A percentile compares a stretch with the other conserved stretches of the same genome.
Evolutionary conservation across 1,140 invertebrate genomes (phyloP).

Genomic region (Bombus confusus): DNA sequence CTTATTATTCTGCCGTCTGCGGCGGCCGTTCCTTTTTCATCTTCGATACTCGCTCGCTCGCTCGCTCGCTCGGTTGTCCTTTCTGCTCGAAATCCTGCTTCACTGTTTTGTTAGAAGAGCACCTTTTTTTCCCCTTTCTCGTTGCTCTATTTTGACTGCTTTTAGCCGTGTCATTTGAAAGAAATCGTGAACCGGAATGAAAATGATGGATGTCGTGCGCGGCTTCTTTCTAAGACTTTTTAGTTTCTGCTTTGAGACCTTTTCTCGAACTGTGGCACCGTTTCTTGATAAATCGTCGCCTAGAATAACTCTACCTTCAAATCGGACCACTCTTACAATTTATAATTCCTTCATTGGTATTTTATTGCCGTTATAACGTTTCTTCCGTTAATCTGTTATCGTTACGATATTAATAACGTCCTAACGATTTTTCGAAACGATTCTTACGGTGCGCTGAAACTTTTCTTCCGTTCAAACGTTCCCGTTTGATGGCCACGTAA

Average conservation of each 20-base stretch:
- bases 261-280: neutral
- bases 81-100: constrained; percentile 46
- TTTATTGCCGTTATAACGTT: neutral
- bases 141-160: neutral
- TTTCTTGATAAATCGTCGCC: neutral
- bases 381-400: no score
- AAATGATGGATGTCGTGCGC: constrained; percentile 7
- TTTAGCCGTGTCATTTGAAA: neutral
- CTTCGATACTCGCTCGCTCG: constrained; percentile 50
- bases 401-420: no score
- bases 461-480: no score
- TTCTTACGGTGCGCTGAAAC: no score
- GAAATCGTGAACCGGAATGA: constrained; percentile 2
- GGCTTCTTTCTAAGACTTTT: neutral
- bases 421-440: no score
- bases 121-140: neutral
- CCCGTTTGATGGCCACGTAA: no score
- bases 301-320: neutral
- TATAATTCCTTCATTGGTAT: neutral
- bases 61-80: constrained; percentile 21
- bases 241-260: neutral
- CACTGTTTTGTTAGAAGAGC: constrained; percentile 23
- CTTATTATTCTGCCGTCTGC: constrained; percentile 52
- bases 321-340: neutral
- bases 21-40: constrained; percentile 42